Conservation (phyloP, 2,888 invertebrate genomes). For the Beris morrisii region DNA sequence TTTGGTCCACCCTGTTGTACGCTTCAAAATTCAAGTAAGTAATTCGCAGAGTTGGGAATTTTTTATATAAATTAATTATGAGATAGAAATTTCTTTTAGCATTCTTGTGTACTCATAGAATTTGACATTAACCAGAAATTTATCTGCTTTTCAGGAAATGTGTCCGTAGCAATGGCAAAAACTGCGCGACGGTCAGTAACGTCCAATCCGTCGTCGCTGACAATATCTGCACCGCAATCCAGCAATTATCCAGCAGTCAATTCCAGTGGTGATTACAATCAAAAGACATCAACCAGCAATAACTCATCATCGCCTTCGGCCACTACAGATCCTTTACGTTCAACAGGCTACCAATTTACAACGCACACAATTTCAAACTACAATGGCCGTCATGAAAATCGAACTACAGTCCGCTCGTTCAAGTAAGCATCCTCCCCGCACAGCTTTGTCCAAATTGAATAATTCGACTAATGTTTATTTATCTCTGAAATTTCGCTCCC, state of each 20-base stretch:
- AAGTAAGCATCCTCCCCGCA: slow-evolving; percentile 3
- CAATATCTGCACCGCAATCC: slow-evolving; percentile 34
- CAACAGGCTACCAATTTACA: slow-evolving; percentile 42
- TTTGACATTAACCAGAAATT: too few species aligned
- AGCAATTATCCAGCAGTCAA: slow-evolving; percentile 11
- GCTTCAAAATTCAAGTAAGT: too few species aligned
- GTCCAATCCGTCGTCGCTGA: slow-evolving; percentile 45
- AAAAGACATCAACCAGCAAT: slow-evolving; percentile 33
- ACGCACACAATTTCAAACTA: slow-evolving; percentile 43
- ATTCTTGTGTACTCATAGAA: too few species aligned
- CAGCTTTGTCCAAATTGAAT: background rate
- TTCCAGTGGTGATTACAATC: slow-evolving; percentile 1
- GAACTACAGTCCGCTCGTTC: slow-evolving; percentile 30
- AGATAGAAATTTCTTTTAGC: too few species aligned
- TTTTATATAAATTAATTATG: too few species aligned
- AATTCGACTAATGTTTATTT: background rate
- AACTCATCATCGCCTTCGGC: slow-evolving; percentile 36
- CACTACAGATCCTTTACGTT: slow-evolving; percentile 41
- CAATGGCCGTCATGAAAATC: slow-evolving; percentile 40
- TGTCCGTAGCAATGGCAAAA: slow-evolving; percentile 57
- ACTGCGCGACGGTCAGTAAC: slow-evolving; percentile 55
- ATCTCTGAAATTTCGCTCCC: background rate
- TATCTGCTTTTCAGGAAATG: slow-evolving; percentile 51
- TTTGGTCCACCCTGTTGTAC: too few species aligned
- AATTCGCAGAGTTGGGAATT: too few species aligned